Conservation (phyloP, 1,140 invertebrate species). For the Bursaphelenchus mucronatus region DNA sequence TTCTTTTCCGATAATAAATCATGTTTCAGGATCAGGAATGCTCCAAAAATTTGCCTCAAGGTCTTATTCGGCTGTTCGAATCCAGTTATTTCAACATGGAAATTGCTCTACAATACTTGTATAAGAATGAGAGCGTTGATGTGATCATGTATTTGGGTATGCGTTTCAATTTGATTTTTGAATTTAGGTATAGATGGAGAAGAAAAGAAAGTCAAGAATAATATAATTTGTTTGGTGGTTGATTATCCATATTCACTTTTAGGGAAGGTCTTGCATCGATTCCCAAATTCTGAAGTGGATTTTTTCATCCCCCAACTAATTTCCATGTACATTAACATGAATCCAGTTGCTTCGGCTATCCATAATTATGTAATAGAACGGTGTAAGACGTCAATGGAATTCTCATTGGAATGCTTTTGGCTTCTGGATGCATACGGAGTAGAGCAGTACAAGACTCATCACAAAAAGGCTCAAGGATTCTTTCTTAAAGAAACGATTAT, state of each 20-base stretch:
- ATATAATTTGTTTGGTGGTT: too few species aligned
- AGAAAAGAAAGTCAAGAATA: too few species aligned
- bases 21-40: constrained; percentile 16
- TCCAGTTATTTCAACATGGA: constrained; percentile 94
- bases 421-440: constrained; percentile 85
- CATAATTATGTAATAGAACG: constrained; percentile 89
- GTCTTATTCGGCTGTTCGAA: constrained; percentile 84
- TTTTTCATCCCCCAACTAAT: constrained; percentile 95
- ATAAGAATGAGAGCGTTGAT: constrained; percentile 95
- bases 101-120: constrained; percentile 93
- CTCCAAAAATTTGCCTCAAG: constrained; percentile 62
- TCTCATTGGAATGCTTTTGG: constrained; percentile 90
- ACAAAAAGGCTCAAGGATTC: constrained; percentile 78
- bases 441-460: constrained; percentile 70
- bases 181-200: too few species aligned
- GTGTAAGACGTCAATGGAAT: constrained; percentile 87
- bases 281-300: constrained; percentile 82
- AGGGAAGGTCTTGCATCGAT: constrained; percentile 91
- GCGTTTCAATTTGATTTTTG: constrained; percentile 23
- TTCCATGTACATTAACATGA: constrained; percentile 96
- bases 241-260: constrained; percentile 46
- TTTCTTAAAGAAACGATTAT: constrained; percentile 82
- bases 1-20: constrained; percentile 12
- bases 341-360: constrained; percentile 85
- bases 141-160: constrained; percentile 87